phyloP scores from a whole-genome alignment of 2,113 vertebrate genomes.

The Pseudois nayaur region DNA sequence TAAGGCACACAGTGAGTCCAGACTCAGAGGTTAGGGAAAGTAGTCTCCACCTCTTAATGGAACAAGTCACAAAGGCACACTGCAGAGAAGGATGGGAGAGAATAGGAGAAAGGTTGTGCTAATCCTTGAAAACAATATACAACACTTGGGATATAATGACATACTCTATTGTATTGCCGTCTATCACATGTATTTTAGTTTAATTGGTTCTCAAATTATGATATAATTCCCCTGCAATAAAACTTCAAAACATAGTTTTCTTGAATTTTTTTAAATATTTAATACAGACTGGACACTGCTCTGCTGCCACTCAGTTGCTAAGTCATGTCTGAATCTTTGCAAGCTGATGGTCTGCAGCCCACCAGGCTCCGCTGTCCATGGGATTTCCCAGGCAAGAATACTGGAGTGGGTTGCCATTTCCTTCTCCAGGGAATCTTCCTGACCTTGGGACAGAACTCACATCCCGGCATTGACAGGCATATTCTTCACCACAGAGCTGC shows the following conservation, averaged over 20 bases:
- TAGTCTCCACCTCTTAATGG: background rate
- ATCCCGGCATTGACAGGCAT: background rate
- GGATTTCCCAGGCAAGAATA: background rate
- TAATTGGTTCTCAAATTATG: background rate
- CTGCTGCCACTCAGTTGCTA: background rate
- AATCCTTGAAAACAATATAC: background rate
- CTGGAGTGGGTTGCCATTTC: background rate
- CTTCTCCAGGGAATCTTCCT: background rate
- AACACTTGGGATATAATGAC: background rate
- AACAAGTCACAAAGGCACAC: background rate
- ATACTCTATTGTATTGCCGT: background rate
- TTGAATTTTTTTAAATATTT: background rate
- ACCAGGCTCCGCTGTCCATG: background rate
- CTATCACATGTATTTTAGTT: background rate
- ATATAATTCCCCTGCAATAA: background rate
- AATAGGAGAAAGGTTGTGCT: background rate
- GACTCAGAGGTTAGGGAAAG: background rate
- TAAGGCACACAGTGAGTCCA: background rate
- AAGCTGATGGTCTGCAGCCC: background rate
- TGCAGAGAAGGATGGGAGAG: background rate
- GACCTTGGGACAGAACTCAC: background rate
- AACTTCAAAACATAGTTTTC: background rate
- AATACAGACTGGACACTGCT: background rate
- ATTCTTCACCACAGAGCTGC: background rate
- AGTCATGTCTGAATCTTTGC: background rate